phyloP scores from a whole-genome alignment of 2,888 invertebrate genomes.

The Hipparchia sbordonii region DNA sequence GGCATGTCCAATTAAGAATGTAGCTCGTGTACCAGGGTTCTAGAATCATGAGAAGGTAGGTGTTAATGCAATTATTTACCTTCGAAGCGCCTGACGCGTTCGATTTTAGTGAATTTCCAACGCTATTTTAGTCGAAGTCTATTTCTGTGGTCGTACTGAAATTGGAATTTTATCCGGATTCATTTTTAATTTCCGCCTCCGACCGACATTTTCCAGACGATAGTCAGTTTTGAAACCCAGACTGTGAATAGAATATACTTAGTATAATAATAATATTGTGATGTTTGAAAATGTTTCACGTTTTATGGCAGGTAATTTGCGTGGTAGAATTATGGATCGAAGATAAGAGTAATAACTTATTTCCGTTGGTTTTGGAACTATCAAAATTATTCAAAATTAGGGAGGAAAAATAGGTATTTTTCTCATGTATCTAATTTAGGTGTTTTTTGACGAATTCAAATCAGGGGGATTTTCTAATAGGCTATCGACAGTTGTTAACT shows the following conservation, averaged over 20 bases:
- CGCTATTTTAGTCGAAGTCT: constrained; percentile 20
- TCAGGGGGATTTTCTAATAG: no score
- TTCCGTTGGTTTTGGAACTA: no score
- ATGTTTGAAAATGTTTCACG: not conserved
- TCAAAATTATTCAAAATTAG: not conserved
- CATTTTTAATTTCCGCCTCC: constrained; percentile 34
- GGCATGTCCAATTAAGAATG: no score
- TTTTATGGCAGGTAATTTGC: not conserved
- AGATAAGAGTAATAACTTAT: no score
- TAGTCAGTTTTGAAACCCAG: constrained; percentile 23
- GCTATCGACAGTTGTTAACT: no score
- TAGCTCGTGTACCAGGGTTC: not conserved
- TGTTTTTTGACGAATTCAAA: no score
- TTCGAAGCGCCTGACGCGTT: not conserved
- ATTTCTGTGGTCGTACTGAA: constrained; percentile 26
- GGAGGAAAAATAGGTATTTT: no score
- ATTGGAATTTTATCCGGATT: constrained; percentile 31
- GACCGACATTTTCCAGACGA: constrained; percentile 26
- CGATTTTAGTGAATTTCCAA: constrained; percentile 4
- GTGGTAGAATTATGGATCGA: not conserved
- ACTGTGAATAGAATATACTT: constrained; percentile 9
- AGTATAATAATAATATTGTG: not conserved
- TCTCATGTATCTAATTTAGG: no score
- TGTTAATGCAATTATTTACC: constrained; percentile 9
- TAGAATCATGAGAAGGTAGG: not conserved